Conservation (phyloP, 1,140 invertebrate species). For the Achatina immaculata region DNA sequence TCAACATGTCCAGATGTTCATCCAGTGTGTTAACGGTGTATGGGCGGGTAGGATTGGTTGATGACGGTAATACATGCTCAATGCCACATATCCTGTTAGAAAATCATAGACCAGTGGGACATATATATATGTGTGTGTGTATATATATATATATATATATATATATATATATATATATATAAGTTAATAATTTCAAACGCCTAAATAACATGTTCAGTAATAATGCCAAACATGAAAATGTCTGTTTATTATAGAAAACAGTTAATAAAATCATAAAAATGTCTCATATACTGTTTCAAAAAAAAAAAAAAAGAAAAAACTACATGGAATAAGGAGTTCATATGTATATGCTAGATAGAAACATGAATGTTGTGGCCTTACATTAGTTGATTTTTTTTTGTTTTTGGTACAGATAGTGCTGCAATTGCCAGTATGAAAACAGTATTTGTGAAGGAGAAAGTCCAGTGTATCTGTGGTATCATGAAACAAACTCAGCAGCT, state of each 20-base stretch:
- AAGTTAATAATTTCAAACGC: too few relatives aligned
- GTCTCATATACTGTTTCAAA: too few relatives aligned
- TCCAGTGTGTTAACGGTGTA: conserved; percentile 69
- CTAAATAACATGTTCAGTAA: too few relatives aligned
- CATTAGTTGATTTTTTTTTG: too few relatives aligned
- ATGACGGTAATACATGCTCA: conserved; percentile 65
- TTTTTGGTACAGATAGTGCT: too few relatives aligned
- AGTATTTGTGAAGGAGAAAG: too few relatives aligned
- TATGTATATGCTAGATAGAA: not conserved
- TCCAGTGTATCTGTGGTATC: too few relatives aligned
- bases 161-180: conserved; percentile 11
- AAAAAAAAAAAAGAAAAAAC: not conserved
- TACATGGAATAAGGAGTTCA: not conserved
- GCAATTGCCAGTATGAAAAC: too few relatives aligned
- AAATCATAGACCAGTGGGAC: not conserved
- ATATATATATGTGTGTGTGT: not conserved
- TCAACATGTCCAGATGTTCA: conserved; percentile 70
- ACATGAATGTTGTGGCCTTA: too few relatives aligned
- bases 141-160: conserved; percentile 18
- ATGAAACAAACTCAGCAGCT: too few relatives aligned
- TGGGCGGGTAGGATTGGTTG: conserved; percentile 69
- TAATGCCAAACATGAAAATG: not conserved
- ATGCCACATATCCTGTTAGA: conserved; percentile 59
- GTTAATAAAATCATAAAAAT: too few relatives aligned
- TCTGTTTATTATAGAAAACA: not conserved